Conservation (phyloP, 2,113 vertebrate genomes). For the Rhinoderma darwinii region DNA sequence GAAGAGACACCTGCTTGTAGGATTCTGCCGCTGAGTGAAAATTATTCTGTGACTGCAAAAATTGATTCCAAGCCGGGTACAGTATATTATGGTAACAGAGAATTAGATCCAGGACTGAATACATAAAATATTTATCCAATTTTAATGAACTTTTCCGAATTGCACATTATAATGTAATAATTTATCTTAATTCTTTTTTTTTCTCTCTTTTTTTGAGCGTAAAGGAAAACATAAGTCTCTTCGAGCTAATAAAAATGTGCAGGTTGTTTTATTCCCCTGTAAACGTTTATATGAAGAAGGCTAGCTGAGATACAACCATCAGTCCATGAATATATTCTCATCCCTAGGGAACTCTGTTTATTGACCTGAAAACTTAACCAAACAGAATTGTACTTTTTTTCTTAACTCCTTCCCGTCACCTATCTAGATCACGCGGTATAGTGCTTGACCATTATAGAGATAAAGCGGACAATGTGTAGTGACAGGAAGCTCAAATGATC, state of each 20-base stretch:
- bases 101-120: slow-evolving; percentile 34
- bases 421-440: too few relatives aligned
- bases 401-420: background rate
- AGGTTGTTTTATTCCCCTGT: slow-evolving; percentile 22
- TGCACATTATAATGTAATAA: slow-evolving; percentile 36
- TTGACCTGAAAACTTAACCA: background rate
- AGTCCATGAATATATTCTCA: slow-evolving; percentile 23
- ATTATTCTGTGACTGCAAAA: slow-evolving; percentile 40
- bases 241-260: slow-evolving; percentile 23
- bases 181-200: slow-evolving; percentile 32
- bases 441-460: too few relatives aligned
- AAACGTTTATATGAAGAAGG: slow-evolving; percentile 5
- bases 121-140: slow-evolving; percentile 48
- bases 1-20: slow-evolving; percentile 28
- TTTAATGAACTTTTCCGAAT: slow-evolving; percentile 44
- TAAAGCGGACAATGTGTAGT: too few relatives aligned
- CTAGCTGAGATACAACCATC: slow-evolving; percentile 2
- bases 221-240: slow-evolving; percentile 30
- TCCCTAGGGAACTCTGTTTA: background rate
- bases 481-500: too few relatives aligned
- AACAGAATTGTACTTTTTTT: background rate
- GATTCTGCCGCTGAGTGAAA: slow-evolving; percentile 2
- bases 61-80: slow-evolving; percentile 31
- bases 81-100: slow-evolving; percentile 32
- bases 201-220: too few relatives aligned